These are phyloP conservation scores for Notoglanidium macrostoma DNA, from an alignment of 2,797 vertebrate species.

Conservation along the genomic window DNA sequence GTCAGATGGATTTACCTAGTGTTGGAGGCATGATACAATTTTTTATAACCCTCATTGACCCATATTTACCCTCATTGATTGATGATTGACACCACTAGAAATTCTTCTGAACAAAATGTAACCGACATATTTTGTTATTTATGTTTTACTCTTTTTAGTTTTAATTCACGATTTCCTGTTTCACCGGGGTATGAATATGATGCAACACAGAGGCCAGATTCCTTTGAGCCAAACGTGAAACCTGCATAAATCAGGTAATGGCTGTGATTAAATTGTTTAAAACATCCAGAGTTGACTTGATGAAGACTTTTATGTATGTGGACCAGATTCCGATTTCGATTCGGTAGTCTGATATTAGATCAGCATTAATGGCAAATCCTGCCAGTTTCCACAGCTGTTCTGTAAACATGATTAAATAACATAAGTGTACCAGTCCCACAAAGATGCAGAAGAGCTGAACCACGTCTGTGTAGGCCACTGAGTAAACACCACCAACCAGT, in stretches of 20 bases:
- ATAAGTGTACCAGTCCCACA: constrained; percentile 82
- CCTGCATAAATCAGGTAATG: not conserved
- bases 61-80: too few species aligned
- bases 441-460: constrained; percentile 99
- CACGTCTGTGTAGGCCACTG: constrained; percentile 96
- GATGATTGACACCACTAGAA: not conserved
- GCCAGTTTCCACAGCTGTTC: not conserved
- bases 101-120: not conserved
- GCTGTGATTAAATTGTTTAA: not conserved
- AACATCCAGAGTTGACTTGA: not conserved
- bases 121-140: not conserved
- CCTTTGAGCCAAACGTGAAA: not conserved
- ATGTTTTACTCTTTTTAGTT: not conserved
- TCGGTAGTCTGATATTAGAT: not conserved
- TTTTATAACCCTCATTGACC: not conserved
- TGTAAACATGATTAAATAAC: not conserved
- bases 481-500: constrained; percentile 91
- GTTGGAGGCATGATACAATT: not conserved
- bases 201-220: not conserved
- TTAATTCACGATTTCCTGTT: not conserved
- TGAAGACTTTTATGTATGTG: too few species aligned
- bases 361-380: not conserved
- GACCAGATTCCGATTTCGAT: not conserved
- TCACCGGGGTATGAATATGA: not conserved
- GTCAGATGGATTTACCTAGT: not conserved